A percentile compares a stretch with the other conserved stretches of the same genome.
Conservation (phyloP, 2,113 vertebrate genomes). For the Ailurus styani region DNA sequence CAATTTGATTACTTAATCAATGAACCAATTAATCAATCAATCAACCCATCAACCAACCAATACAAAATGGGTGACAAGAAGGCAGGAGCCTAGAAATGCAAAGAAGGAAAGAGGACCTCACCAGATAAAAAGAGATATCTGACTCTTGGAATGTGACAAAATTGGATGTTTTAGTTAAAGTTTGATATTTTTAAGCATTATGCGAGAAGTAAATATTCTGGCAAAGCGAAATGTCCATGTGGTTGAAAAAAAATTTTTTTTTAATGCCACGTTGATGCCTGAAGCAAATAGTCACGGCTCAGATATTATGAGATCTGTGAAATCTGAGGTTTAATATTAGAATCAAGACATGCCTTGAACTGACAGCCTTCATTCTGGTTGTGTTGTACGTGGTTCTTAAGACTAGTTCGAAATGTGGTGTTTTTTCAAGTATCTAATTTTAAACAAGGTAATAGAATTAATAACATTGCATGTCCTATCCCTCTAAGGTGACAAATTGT, state of each 20-base stretch:
- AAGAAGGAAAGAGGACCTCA: background rate
- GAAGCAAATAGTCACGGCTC: conserved; percentile 60
- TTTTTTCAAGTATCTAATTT: background rate
- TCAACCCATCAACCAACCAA: background rate
- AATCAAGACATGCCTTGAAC: conserved; percentile 29
- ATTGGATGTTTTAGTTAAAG: conserved; percentile 30
- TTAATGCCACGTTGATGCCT: conserved; percentile 66
- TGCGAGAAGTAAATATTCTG: conserved; percentile 53
- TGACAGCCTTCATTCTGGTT: conserved; percentile 21
- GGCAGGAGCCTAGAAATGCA: background rate
- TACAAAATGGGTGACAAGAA: background rate
- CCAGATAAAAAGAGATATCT: background rate
- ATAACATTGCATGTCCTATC: background rate
- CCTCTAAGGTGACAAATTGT: background rate
- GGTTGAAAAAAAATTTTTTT: conserved; percentile 36
- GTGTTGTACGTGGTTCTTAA: background rate
- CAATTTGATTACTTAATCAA: background rate
- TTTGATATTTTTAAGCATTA: conserved; percentile 57
- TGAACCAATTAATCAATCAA: background rate
- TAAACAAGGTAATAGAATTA: background rate
- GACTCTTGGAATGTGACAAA: background rate
- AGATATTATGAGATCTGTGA: conserved; percentile 69
- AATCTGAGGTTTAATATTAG: conserved; percentile 50
- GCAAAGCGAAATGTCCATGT: conserved; percentile 35
- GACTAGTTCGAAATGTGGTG: background rate